Conservation (phyloP, 2,113 vertebrate species). For the Caracal caracal region DNA sequence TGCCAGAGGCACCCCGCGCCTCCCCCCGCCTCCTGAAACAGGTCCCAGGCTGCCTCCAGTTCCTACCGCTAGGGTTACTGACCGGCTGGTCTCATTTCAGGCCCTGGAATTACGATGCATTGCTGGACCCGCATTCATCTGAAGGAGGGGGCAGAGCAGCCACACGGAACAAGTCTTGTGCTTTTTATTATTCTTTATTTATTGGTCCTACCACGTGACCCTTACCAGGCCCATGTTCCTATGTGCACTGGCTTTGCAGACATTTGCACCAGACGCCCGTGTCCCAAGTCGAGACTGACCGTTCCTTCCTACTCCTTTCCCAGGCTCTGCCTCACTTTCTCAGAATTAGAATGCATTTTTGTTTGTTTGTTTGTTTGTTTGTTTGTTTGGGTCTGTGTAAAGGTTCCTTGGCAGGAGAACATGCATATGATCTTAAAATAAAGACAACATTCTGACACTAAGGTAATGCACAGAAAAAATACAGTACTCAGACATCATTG, state of each 20-base stretch:
- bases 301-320: slow-evolving; percentile 60
- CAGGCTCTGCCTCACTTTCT: slow-evolving; percentile 61
- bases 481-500: slow-evolving; percentile 95
- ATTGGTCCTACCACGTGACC: slow-evolving; percentile 93
- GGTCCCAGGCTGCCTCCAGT: neutral
- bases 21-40: fast-evolving
- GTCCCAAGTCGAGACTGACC: slow-evolving; percentile 57
- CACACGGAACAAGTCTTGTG: slow-evolving; percentile 37
- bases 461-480: slow-evolving; percentile 97
- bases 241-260: slow-evolving; percentile 83
- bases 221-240: slow-evolving; percentile 91
- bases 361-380: slow-evolving; percentile 59
- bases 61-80: neutral
- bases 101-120: neutral
- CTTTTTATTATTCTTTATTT: slow-evolving; percentile 88
- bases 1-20: fast-evolving
- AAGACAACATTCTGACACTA: slow-evolving; percentile 94
- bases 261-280: slow-evolving; percentile 83
- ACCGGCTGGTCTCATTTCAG: neutral
- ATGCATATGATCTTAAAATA: slow-evolving; percentile 95
- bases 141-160: neutral
- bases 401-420: slow-evolving; percentile 95
- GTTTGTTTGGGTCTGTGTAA: slow-evolving; percentile 92
- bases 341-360: slow-evolving; percentile 65
- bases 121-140: neutral